Evolutionary conservation across 2,113 vertebrate species (phyloP), one percentile per base, ranked within the genome.

Genomic region (Nesoenas mayeri): DNA sequence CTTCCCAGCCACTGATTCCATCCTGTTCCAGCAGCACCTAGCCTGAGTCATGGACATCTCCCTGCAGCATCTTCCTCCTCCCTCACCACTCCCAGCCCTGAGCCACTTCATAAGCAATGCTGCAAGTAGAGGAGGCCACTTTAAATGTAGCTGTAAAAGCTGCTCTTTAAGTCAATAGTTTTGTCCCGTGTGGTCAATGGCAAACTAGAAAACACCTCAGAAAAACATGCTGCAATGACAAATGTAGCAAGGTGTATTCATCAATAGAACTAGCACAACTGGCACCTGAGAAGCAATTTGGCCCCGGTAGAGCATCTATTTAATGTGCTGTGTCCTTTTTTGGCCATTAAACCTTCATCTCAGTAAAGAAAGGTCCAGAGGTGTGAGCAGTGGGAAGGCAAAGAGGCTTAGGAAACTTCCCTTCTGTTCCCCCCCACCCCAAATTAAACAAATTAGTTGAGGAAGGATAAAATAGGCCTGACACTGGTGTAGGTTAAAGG

Each of bases 241-340:
- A 74, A 61, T 0, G 1, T 50, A 38, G 17, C 0, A 1, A 34
- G 20, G 44, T 73, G n/a, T 6, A 14, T 51, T 64, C 3, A 20
- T 77, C 19, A 36, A 15, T 69, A 56, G 51, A 90, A 56, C 56
- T 6, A 56, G 34, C 38, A 75, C 6, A 14, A 19, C 15, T 79
- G 62, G 17, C 34, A 53, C 28, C 32, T 56, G 53, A 83, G 62
- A 79, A 79, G 62, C 34, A 34, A 0, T 79, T 60, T 92, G 48
- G 29, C 38, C 11, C 10, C 36, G 13, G 15, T 6, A 38, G 8
- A 90, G 7, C 15, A 10, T 88, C 15, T 74, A 0, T 60, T 86
- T 70, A 51, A 38, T 7, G 5, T 77, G 17, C 12, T 60, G 8
- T 60, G 17, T 25, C 8, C 14, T 65, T 60, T 81, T 84, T 61